Base-by-base conservation (phyloP, 2,113 vertebrate species). In the Stercorarius parasiticus region DNA sequence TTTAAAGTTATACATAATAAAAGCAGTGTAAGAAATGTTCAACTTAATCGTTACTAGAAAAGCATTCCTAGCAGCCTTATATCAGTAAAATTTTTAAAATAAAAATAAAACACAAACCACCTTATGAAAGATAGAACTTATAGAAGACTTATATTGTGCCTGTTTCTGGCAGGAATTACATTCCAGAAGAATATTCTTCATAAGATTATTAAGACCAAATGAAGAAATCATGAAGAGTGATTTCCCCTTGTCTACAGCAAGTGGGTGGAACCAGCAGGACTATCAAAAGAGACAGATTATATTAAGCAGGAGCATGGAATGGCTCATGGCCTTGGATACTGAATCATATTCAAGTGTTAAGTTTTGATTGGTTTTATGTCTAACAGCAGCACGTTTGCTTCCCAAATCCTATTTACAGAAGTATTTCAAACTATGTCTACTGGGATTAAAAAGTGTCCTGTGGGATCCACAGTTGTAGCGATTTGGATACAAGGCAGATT, bases 121-220 rank as follows among this genome's bases (percentile, higher is more conserved):
- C 2, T 34, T 32, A n/a, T 36, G n/a, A 86, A 78, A 70, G 9
- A n/a, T 5, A 45, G 17, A 87, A 80, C 4, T 81, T 73, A 56
- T 0, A 23, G 36, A 65, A 86, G 14, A 15, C 10, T 90, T 59
- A 65, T 1, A 8, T 2, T 17, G 5, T 50, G 4, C 1, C 1
- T 58, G 7, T 47, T 78, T 88, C 50, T 80, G 32, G 25, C 16
- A 78, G 18, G 13, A 89, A 71, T 26, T 79, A 13, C 7, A 30
- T 38, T 78, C 22, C 26, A 89, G 36, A 58, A 65, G 4, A 70
- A 88, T 49, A 88, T 49, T 86, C 16, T 53, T 53, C 3, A 15
- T 18, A n/a, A 21, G 3, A n/a, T 78, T 82, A 50, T 45, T 78
- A 73, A 65, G 4, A 70, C 1, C 22, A 81, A 96, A 88, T 53